A percentile compares a stretch with the other conserved stretches of the same genome.
phyloP scores from a whole-genome alignment of 2,888 invertebrate species.

The Coecobrya sp. region DNA sequence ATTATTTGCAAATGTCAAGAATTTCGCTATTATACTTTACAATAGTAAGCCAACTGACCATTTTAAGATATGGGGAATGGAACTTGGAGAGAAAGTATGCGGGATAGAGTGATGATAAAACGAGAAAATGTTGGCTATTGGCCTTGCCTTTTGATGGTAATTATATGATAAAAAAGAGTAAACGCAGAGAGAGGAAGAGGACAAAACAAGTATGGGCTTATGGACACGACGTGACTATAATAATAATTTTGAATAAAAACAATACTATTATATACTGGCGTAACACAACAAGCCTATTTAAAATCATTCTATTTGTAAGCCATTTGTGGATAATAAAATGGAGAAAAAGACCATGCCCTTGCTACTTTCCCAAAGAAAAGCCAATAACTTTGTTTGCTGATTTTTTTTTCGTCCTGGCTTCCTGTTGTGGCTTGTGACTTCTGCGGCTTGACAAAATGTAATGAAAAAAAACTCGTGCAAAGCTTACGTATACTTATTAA shows the following conservation, averaged over 20 bases:
- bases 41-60: too few species aligned
- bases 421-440: not conserved
- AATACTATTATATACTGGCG: not conserved
- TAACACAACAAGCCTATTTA: not conserved
- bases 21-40: too few species aligned
- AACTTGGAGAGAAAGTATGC: not conserved
- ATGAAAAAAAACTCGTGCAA: not conserved
- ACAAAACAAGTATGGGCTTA: too few species aligned
- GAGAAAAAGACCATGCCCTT: constrained; percentile 22
- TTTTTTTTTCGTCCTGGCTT: too few species aligned
- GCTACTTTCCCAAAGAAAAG: constrained; percentile 1
- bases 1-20: constrained; percentile 43
- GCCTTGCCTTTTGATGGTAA: too few species aligned
- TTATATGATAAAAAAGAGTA: too few species aligned
- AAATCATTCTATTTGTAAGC: not conserved
- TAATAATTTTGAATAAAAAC: too few species aligned
- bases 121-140: too few species aligned
- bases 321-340: not conserved
- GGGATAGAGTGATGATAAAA: too few species aligned
- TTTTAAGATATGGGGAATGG: not conserved
- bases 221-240: too few species aligned
- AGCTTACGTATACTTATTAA: not conserved
- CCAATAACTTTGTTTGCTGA: not conserved
- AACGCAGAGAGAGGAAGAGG: too few species aligned
- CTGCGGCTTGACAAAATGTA: not conserved